These are phyloP conservation scores for Ibidorhyncha struthersii DNA, from an alignment of 2,113 vertebrate species.

Conservation along the genomic window DNA sequence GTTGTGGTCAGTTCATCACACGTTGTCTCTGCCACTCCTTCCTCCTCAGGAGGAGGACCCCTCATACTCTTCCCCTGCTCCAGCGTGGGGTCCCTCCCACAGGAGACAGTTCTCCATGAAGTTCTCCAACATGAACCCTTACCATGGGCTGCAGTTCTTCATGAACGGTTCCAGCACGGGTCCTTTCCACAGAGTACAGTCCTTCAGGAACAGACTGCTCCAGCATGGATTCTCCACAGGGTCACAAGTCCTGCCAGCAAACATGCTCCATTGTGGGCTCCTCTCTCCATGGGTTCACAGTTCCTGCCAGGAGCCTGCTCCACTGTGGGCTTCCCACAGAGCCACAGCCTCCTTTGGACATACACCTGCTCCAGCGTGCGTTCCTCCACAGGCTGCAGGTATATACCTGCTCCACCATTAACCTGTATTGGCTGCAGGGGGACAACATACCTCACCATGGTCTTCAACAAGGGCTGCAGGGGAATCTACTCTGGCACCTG, in stretches of 20 bases:
- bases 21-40: rapidly evolving
- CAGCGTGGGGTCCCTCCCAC: rapidly evolving
- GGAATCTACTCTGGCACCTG: background rate
- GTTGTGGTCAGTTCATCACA: background rate
- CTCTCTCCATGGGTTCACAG: background rate
- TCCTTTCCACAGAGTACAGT: background rate
- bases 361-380: rapidly evolving
- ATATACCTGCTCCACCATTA: background rate
- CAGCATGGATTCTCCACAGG: rapidly evolving
- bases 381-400: no score
- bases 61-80: background rate
- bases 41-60: background rate
- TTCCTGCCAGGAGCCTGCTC: background rate
- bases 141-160: background rate
- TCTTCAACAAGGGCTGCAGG: rapidly evolving
- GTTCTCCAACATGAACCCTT: background rate
- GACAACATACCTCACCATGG: rapidly evolving
- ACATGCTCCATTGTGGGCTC: background rate
- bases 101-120: background rate
- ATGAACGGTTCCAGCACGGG: background rate
- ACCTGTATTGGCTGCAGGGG: rapidly evolving
- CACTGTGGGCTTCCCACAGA: background rate
- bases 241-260: background rate
- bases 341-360: background rate
- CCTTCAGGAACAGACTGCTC: background rate